These are phyloP conservation scores for Solea solea DNA, from an alignment of 2,113 vertebrate genomes.

Conservation along the genomic window DNA sequence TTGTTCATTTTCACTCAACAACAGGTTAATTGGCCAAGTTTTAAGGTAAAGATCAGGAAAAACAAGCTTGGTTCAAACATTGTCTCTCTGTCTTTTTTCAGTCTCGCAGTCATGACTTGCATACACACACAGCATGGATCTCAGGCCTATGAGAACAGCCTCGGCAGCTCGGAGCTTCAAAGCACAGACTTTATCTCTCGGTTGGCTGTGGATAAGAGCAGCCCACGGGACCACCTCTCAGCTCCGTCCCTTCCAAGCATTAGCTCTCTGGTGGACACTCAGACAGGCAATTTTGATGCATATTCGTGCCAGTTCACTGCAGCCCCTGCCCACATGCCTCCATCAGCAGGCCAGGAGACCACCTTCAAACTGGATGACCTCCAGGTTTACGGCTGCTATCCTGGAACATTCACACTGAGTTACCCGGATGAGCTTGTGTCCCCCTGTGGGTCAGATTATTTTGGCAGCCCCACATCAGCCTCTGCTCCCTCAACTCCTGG, in stretches of 20 bases:
- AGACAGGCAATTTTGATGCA: constrained; percentile 86
- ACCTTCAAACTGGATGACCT: constrained; percentile 90
- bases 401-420: constrained; percentile 83
- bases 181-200: constrained; percentile 85
- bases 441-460: constrained; percentile 91
- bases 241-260: constrained; percentile 88
- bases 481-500: constrained; percentile 87
- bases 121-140: constrained; percentile 90
- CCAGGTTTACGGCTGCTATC: constrained; percentile 93
- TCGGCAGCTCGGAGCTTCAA: constrained; percentile 83
- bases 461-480: constrained; percentile 87
- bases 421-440: constrained; percentile 87
- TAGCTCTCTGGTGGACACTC: constrained; percentile 88
- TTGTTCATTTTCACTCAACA: not conserved
- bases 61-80: constrained; percentile 3
- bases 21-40: not conserved
- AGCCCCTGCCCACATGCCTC: constrained; percentile 57
- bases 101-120: constrained; percentile 91
- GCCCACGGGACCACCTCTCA: constrained; percentile 77
- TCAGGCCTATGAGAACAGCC: constrained; percentile 81
- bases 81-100: constrained; percentile 16
- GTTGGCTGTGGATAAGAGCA: constrained; percentile 85
- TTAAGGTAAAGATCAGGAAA: too few species aligned
- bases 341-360: constrained; percentile 67
- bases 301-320: constrained; percentile 89